Base-by-base conservation (phyloP, 2,113 vertebrate species). In the Phalacrocorax pelagicus region DNA sequence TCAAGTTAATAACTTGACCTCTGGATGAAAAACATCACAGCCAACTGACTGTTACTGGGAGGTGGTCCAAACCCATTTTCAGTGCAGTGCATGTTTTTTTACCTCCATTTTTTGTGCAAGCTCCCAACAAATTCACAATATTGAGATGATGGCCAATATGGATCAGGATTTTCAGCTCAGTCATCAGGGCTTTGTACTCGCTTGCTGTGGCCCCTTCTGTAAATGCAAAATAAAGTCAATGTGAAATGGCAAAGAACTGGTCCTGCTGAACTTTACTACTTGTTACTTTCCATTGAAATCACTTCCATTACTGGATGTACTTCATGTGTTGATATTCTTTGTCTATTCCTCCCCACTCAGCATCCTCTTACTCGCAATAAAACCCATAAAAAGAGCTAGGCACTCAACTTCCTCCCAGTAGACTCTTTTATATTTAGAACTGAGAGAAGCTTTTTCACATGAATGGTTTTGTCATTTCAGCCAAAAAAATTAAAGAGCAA, bases 111-210 rank as follows among this genome's bases (percentile, higher is more conserved):
- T 98, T 99, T 12, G 99, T 99, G 96, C 99, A 99, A 58, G 99
- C 99, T 89, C 99, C 99, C 67, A 99, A 90, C 52, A 99, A 98
- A 97, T 99, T 99, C 86, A 99, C 99, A 16, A 99, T 99, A 34
- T 99, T 99, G 75, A 99, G 98, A 75, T 99, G 99, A 91, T 99
- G 98, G 69, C 99, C 99, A 20, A 99, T 99, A 89, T 99, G 98
- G 95, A 98, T 99, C 93, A 99, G 97, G 95, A 99, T 99, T 97
- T 99, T 99, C 91, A 99, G 98, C 83, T 99, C 99, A 11, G 99
- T 99, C 99, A 99, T 99, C 81, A 99, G 97, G n/a, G 99, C 99
- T 96, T 99, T 99, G 97, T 99, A 98, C 65, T 99, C 99, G 1
- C 98, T 99, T 97, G 98, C 98, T 38, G 99, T 99, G 89, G 99